Percentiles rank a stretch among this genome's conserved stretches.
Evolutionary conservation across 1,140 invertebrate genomes (phyloP).

Genomic region (Marisa cornuarietis): DNA sequence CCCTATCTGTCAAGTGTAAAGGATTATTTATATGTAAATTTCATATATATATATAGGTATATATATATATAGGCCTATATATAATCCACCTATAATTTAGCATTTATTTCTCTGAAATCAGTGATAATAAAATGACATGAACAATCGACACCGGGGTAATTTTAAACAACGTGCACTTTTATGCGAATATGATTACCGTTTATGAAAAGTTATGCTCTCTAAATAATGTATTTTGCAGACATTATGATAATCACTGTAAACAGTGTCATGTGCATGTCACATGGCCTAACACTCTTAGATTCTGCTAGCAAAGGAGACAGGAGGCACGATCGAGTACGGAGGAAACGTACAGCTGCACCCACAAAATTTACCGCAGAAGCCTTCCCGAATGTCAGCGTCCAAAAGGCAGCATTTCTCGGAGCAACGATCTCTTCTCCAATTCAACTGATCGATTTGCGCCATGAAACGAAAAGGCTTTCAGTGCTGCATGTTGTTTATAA

Average conservation of each 20-base stretch:
- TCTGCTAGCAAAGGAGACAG: not conserved
- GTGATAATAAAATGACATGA: not conserved
- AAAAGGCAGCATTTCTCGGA: not conserved
- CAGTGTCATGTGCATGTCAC: conserved; percentile 17
- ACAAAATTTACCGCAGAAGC: too few relatives aligned
- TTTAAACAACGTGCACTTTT: too few relatives aligned
- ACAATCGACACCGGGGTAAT: too few relatives aligned
- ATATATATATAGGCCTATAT: too few relatives aligned
- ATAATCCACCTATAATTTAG: too few relatives aligned
- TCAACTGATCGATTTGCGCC: not conserved
- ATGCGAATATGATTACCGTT: not conserved
- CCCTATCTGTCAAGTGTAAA: too few relatives aligned
- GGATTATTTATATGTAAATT: too few relatives aligned
- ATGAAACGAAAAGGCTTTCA: not conserved
- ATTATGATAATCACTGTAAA: conserved; percentile 19
- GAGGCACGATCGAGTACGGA: not conserved
- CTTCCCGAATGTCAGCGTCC: not conserved
- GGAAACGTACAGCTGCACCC: not conserved
- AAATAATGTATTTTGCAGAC: conserved; percentile 15
- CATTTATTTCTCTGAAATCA: not conserved
- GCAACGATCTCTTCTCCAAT: not conserved
- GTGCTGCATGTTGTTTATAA: conserved; percentile 31
- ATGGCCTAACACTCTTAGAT: not conserved
- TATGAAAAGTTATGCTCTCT: not conserved
- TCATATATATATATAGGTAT: too few relatives aligned